Conservation (phyloP, 2,797 vertebrate species). For the Sebastes vulpes region DNA sequence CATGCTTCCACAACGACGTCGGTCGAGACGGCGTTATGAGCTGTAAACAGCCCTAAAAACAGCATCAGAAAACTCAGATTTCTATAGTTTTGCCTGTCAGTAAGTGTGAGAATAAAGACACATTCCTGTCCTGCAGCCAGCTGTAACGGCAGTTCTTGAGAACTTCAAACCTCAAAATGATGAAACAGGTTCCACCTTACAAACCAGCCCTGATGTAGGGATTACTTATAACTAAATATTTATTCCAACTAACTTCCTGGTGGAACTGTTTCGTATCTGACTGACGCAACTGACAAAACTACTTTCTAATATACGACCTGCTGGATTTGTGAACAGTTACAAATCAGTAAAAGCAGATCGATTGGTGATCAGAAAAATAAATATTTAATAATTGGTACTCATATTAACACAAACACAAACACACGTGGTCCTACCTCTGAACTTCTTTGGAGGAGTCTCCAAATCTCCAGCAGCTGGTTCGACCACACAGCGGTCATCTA, state of each 20-base stretch:
- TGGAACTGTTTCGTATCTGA: not conserved
- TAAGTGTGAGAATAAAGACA: too few relatives aligned
- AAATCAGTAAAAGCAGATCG: not conserved
- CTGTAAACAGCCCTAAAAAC: too few relatives aligned
- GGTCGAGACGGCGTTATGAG: too few relatives aligned
- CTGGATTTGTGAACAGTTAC: too few relatives aligned
- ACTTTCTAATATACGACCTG: not conserved
- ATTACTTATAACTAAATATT: not conserved
- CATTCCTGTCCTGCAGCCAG: not conserved
- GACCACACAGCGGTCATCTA: constrained; percentile 97
- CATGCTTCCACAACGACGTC: too few relatives aligned
- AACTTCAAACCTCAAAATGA: not conserved
- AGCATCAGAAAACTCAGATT: too few relatives aligned
- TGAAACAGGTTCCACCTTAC: not conserved
- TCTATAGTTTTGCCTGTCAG: too few relatives aligned
- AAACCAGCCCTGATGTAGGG: not conserved
- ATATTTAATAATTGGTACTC: not conserved
- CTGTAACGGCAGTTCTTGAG: not conserved
- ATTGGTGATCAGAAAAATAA: not conserved
- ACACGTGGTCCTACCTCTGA: constrained; percentile 89
- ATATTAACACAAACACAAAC: not conserved
- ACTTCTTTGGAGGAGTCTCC: constrained; percentile 98
- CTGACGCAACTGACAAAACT: not conserved
- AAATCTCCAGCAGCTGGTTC: constrained; percentile 94
- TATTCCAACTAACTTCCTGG: not conserved